Evolutionary conservation across 2,888 invertebrate species (phyloP).

Genomic region (Callyntrura guangdongensis): DNA sequence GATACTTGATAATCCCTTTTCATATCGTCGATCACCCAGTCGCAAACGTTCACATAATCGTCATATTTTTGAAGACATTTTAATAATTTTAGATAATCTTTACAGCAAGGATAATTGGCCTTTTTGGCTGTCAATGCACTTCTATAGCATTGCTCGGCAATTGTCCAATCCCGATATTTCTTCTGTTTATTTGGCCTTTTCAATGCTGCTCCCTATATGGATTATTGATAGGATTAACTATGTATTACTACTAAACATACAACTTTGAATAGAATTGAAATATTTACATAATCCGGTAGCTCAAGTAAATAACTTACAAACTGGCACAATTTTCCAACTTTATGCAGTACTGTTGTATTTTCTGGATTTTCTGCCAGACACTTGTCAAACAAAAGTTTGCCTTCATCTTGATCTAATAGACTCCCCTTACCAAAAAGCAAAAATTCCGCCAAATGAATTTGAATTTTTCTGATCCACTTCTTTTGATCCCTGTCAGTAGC

Average conservation of each 20-base stretch:
- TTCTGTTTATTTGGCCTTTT: not conserved
- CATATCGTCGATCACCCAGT: not conserved
- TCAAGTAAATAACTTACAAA: too few relatives aligned
- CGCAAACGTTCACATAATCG: not conserved
- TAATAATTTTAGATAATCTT: conserved; percentile 12
- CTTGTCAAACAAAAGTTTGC: conserved; percentile 20
- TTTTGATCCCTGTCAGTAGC: not conserved
- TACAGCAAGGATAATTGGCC: conserved; percentile 2
- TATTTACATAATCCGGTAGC: too few relatives aligned
- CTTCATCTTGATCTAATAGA: conserved; percentile 27
- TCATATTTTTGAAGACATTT: not conserved
- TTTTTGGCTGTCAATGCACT: not conserved
- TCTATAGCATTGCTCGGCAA: not conserved
- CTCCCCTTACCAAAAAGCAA: conserved; percentile 16
- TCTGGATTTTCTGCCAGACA: conserved; percentile 6
- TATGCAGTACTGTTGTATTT: not conserved
- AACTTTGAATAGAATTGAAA: too few relatives aligned
- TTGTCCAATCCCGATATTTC: not conserved
- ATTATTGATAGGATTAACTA: too few relatives aligned
- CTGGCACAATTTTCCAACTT: conserved; percentile 45
- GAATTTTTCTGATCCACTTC: not conserved
- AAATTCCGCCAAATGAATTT: conserved; percentile 33
- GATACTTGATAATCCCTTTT: conserved; percentile 23
- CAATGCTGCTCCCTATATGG: not conserved
- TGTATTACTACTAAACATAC: too few relatives aligned